phyloP scores from a whole-genome alignment of 2,797 vertebrate genomes.

The Pampus argenteus region DNA sequence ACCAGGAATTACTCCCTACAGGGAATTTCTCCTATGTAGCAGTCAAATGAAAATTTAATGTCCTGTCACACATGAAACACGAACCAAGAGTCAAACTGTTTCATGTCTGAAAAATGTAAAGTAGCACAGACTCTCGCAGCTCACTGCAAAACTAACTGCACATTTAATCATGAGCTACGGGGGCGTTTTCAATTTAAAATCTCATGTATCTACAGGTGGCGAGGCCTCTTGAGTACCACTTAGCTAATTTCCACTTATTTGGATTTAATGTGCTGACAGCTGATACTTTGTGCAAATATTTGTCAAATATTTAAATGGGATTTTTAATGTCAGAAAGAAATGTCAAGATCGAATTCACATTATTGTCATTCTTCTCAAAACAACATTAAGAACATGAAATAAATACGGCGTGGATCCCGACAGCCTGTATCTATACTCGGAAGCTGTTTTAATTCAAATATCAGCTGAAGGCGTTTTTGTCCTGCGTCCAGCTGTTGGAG shows the following conservation, averaged over 20 bases:
- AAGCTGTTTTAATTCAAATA: neutral
- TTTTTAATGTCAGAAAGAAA: neutral
- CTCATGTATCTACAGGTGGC: neutral
- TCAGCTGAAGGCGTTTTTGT: neutral
- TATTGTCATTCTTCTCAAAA: neutral
- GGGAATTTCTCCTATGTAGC: neutral
- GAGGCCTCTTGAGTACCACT: neutral
- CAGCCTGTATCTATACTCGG: too few relatives aligned
- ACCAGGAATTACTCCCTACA: neutral
- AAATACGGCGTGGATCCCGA: too few relatives aligned
- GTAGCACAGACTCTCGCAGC: neutral
- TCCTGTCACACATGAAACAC: neutral
- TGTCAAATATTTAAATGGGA: too few relatives aligned
- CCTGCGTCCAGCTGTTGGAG: constrained; percentile 1
- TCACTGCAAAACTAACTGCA: neutral
- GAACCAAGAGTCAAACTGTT: neutral
- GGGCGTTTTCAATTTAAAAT: constrained; percentile 3
- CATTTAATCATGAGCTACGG: neutral
- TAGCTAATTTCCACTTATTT: constrained; percentile 3
- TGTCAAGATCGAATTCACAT: neutral
- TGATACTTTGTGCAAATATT: neutral
- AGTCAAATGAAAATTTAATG: constrained; percentile 9
- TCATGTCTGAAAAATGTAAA: constrained; percentile 3
- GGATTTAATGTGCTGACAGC: neutral
- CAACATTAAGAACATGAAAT: neutral